Conservation (phyloP, 2,797 vertebrate genomes). For the Scomberomorus guttatus region DNA sequence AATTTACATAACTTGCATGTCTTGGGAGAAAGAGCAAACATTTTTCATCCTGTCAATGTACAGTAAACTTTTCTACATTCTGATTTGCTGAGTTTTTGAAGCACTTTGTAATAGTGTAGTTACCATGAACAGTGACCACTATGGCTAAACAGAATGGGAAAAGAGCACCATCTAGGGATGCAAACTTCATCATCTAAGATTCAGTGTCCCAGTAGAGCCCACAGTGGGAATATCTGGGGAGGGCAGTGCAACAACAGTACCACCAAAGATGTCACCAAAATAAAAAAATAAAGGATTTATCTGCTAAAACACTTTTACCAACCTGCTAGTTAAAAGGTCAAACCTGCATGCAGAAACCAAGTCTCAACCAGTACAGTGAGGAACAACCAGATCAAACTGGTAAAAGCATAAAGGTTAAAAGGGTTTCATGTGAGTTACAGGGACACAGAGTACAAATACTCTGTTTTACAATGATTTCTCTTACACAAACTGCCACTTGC, state of each 20-base stretch:
- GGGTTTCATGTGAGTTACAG: not conserved
- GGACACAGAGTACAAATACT: not conserved
- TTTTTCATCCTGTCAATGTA: no score
- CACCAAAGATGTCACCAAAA: not conserved
- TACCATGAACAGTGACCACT: not conserved
- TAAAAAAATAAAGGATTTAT: not conserved
- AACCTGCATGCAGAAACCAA: not conserved
- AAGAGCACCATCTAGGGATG: not conserved
- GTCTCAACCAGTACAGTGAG: not conserved
- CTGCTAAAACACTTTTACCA: no score
- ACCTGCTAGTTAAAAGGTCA: no score
- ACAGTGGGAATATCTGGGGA: no score
- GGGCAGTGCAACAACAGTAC: no score
- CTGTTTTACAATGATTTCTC: not conserved
- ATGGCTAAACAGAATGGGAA: not conserved
- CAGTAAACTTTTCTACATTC: no score
- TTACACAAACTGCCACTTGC: no score
- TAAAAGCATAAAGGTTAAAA: not conserved
- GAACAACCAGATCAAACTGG: not conserved
- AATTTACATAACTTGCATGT: no score
- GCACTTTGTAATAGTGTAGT: not conserved
- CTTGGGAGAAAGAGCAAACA: no score
- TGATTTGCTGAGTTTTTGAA: no score
- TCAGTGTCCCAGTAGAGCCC: no score
- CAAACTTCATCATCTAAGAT: not conserved